Conservation (phyloP, 2,888 invertebrate genomes). For the Itoplectis maculator region DNA sequence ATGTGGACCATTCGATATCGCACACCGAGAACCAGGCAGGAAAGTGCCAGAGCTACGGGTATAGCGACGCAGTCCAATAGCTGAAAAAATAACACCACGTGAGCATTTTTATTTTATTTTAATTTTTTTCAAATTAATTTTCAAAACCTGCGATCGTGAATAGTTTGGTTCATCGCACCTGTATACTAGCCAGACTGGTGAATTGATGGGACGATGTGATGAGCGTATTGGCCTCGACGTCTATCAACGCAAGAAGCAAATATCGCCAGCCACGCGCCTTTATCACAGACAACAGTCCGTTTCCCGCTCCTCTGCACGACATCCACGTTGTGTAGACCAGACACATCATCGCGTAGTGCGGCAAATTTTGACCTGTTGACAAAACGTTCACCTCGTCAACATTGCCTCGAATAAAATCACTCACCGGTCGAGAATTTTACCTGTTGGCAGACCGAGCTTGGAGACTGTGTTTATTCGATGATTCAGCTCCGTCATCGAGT, state of each 20-base stretch:
- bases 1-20: slow-evolving; percentile 91
- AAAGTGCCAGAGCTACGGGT: slow-evolving; percentile 91
- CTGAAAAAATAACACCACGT: too few relatives aligned
- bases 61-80: slow-evolving; percentile 94
- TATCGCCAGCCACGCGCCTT: slow-evolving; percentile 92
- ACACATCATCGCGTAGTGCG: slow-evolving; percentile 92
- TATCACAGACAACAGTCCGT: slow-evolving; percentile 88
- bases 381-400: not conserved
- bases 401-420: too few relatives aligned
- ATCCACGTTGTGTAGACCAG: slow-evolving; percentile 91
- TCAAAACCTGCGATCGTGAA: not conserved
- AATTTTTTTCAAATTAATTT: too few relatives aligned
- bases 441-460: slow-evolving; percentile 90
- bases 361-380: slow-evolving; percentile 89
- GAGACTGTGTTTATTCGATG: slow-evolving; percentile 89
- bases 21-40: slow-evolving; percentile 91
- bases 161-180: slow-evolving; percentile 85
- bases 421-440: slow-evolving; percentile 78
- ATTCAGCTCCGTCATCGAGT: slow-evolving; percentile 91
- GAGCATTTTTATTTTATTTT: too few relatives aligned
- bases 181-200: slow-evolving; percentile 90
- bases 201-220: slow-evolving; percentile 92
- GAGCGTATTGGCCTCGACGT: slow-evolving; percentile 95
- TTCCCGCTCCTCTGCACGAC: slow-evolving; percentile 89
- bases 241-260: slow-evolving; percentile 90